phyloP scores from a whole-genome alignment of 2,888 invertebrate genomes.

The Periphyllus acericola region DNA sequence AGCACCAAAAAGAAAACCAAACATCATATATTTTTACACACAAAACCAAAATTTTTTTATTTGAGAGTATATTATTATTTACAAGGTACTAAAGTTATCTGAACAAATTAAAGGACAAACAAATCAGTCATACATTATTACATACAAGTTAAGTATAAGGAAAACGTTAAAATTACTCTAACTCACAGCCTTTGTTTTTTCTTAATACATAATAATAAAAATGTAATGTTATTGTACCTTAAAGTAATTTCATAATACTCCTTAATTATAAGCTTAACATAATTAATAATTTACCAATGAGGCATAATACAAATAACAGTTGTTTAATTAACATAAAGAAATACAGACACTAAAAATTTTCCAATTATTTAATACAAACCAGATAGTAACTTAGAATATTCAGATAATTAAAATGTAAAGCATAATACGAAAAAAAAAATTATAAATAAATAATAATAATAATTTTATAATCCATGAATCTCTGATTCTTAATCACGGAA shows the following conservation, averaged over 20 bases:
- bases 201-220: conserved; percentile 40
- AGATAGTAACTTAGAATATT: conserved; percentile 4
- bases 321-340: conserved; percentile 5
- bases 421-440: background rate
- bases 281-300: conserved; percentile 13
- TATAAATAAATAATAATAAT: background rate
- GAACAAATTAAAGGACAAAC: conserved; percentile 43
- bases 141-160: conserved; percentile 42
- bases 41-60: conserved; percentile 33
- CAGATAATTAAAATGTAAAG: background rate
- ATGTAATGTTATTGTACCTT: conserved; percentile 37
- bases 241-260: conserved; percentile 15
- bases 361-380: background rate
- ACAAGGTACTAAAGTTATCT: conserved; percentile 33
- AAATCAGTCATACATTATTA: conserved; percentile 56
- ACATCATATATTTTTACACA: conserved; percentile 46
- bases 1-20: conserved; percentile 28
- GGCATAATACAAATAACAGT: conserved; percentile 17
- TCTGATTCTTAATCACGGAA: background rate
- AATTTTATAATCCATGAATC: background rate
- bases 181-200: conserved; percentile 60
- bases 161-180: conserved; percentile 50
- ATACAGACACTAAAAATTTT: background rate
- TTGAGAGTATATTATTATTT: conserved; percentile 37
- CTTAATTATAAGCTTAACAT: conserved; percentile 14